These are phyloP conservation scores for Procavia capensis DNA, from an alignment of 2,113 vertebrate genomes.

Conservation along the genomic window DNA sequence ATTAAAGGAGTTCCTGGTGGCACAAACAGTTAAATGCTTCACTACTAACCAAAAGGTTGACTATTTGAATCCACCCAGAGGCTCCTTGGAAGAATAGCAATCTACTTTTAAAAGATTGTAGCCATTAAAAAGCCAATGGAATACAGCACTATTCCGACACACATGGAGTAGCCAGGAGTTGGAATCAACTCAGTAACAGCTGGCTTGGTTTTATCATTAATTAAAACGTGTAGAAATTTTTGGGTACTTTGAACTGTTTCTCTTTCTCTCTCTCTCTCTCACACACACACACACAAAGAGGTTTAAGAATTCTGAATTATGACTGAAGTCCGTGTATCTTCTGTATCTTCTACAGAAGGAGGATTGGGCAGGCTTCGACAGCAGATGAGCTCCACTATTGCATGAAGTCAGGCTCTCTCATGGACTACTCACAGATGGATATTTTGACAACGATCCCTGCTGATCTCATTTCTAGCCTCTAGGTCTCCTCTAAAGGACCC, in stretches of 20 bases:
- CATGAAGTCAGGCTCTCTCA: not conserved
- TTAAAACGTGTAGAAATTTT: not conserved
- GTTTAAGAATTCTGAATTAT: not conserved
- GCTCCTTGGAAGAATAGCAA: not conserved
- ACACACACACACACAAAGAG: not conserved
- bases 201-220: no score
- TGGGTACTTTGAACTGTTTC: not conserved
- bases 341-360: not conserved
- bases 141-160: no score
- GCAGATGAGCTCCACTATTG: not conserved
- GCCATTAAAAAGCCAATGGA: not conserved
- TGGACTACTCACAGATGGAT: not conserved
- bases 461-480: not conserved
- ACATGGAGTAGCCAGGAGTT: no score
- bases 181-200: no score
- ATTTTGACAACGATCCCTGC: conserved; percentile 21
- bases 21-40: no score
- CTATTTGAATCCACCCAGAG: no score
- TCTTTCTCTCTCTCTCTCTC: no score
- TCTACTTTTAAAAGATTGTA: not conserved
- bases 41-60: no score
- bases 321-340: not conserved
- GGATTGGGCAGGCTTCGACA: not conserved
- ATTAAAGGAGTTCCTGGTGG: no score
- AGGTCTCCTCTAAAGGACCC: not conserved